Evolutionary conservation across 1,140 invertebrate genomes (phyloP).

Genomic region (Cherax destructor): DNA sequence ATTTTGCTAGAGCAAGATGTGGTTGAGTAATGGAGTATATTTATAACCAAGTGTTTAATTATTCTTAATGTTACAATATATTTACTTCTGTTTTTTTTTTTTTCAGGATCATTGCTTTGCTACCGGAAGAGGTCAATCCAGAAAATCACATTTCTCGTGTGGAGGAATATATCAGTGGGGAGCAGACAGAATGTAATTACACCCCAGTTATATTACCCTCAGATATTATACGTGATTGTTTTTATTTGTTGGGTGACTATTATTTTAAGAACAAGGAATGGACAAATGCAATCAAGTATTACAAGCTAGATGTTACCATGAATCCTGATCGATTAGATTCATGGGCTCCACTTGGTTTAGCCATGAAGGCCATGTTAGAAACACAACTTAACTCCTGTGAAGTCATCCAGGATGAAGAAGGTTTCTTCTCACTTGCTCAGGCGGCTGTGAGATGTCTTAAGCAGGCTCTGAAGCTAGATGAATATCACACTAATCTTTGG

Average conservation of each 20-base stretch:
- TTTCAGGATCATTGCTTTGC: slow-evolving; percentile 62
- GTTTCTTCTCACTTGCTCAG: slow-evolving; percentile 83
- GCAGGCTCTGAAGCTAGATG: slow-evolving; percentile 84
- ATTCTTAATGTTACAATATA: too few species aligned
- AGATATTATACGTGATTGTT: slow-evolving; percentile 80
- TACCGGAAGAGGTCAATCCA: slow-evolving; percentile 72
- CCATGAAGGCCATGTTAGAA: slow-evolving; percentile 87
- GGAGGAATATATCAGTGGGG: slow-evolving; percentile 74
- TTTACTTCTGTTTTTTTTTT: background rate
- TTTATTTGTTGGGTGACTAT: slow-evolving; percentile 93
- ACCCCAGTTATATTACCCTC: slow-evolving; percentile 8
- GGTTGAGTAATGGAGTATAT: too few species aligned
- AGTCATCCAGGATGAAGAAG: slow-evolving; percentile 78
- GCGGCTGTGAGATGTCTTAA: slow-evolving; percentile 86
- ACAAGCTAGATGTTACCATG: slow-evolving; percentile 87
- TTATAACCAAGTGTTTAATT: too few species aligned
- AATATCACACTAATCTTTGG: slow-evolving; percentile 85
- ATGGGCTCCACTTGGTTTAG: slow-evolving; percentile 92
- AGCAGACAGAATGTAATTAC: slow-evolving; percentile 50
- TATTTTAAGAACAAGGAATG: slow-evolving; percentile 92
- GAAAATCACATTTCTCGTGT: slow-evolving; percentile 71
- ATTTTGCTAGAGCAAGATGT: too few species aligned
- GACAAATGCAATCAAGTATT: slow-evolving; percentile 86
- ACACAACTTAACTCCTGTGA: slow-evolving; percentile 85
- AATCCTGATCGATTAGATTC: slow-evolving; percentile 89